Conservation (phyloP, 1,140 invertebrate species). For the Drosophila persimilis region DNA sequence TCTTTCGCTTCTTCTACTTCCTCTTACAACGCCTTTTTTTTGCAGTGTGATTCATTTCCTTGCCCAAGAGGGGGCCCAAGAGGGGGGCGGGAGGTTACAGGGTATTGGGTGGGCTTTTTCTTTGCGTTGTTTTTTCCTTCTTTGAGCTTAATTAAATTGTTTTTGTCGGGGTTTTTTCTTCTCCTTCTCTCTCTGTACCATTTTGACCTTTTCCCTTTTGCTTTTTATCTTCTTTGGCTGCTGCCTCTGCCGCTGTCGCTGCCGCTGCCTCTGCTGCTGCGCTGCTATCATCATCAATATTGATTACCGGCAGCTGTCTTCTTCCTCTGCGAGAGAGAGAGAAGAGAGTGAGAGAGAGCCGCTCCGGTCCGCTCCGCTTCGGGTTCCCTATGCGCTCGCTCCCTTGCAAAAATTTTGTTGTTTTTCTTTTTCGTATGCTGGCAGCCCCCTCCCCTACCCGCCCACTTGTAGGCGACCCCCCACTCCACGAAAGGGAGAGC, state of each 20-base stretch:
- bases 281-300: constrained; percentile 76
- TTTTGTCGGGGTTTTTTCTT: constrained; percentile 1
- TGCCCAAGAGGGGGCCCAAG: not conserved
- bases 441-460: constrained; percentile 37
- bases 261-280: constrained; percentile 20
- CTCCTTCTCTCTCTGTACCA: constrained; percentile 22
- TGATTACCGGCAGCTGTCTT: constrained; percentile 79
- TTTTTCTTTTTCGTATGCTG: constrained; percentile 48
- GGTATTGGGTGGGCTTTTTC: not conserved
- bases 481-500: constrained; percentile 1
- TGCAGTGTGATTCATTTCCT: constrained; percentile 47
- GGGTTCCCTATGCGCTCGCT: constrained; percentile 61
- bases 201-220: constrained; percentile 54
- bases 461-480: constrained; percentile 75
- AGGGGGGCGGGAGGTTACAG: not conserved
- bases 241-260: not conserved
- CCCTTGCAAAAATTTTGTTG: constrained; percentile 31
- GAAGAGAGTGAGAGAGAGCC: constrained; percentile 6
- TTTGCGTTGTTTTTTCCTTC: not conserved
- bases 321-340: constrained; percentile 16
- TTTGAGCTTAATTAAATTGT: constrained; percentile 1
- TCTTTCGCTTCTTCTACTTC: constrained; percentile 42
- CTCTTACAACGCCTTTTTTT: constrained; percentile 45
- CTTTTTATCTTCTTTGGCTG: constrained; percentile 54
- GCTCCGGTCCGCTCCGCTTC: constrained; percentile 20